These are phyloP conservation scores for Cyprinodon tularosa DNA, from an alignment of 2,113 vertebrate genomes.

Conservation along the genomic window DNA sequence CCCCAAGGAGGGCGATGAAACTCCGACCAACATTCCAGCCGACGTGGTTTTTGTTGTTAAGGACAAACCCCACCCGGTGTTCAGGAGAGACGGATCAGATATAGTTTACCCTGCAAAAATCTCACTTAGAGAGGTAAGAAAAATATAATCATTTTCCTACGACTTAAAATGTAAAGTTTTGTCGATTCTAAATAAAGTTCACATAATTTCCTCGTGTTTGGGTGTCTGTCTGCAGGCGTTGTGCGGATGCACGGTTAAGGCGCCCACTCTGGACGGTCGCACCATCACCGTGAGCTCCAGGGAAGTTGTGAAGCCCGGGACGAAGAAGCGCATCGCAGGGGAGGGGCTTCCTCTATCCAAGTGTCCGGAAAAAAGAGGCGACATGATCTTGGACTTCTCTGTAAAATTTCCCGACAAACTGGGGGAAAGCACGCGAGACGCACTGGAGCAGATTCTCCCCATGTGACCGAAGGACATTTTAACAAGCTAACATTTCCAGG, in stretches of 20 bases:
- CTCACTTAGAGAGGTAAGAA: conserved; percentile 88
- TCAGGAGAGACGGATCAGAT: conserved; percentile 91
- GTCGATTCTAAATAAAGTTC: neutral
- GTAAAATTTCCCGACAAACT: conserved; percentile 90
- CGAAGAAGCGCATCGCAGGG: conserved; percentile 84
- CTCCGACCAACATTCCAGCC: conserved; percentile 88
- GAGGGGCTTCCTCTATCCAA: conserved; percentile 93
- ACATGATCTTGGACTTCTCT: conserved; percentile 90
- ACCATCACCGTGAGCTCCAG: conserved; percentile 86
- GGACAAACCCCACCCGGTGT: conserved; percentile 90
- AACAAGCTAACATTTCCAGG: conserved; percentile 23
- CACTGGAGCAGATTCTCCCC: conserved; percentile 88
- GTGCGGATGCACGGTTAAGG: conserved; percentile 89
- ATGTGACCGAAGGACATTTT: neutral
- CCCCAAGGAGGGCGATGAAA: conserved; percentile 94
- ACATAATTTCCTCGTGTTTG: neutral
- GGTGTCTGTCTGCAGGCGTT: conserved; percentile 80
- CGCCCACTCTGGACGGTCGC: conserved; percentile 89
- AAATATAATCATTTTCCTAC: neutral
- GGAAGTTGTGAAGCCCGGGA: conserved; percentile 90
- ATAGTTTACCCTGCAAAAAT: conserved; percentile 89
- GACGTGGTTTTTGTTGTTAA: conserved; percentile 95
- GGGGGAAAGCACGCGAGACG: conserved; percentile 76
- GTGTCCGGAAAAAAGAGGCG: conserved; percentile 86
- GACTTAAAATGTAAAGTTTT: too few relatives aligned